phyloP scores from a whole-genome alignment of 1,140 invertebrate genomes.

The Delia radicum region DNA sequence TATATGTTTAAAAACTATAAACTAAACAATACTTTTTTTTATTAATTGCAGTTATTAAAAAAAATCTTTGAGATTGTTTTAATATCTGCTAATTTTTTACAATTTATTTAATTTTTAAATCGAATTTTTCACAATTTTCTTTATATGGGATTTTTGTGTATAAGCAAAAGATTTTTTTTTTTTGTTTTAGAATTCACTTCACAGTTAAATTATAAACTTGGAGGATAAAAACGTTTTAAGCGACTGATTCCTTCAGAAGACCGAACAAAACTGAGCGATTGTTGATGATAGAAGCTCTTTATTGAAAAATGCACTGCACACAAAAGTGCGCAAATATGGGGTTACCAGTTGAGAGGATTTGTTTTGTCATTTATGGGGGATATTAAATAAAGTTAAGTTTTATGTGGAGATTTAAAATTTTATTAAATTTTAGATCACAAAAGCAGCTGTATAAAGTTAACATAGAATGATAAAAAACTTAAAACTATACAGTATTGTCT shows the following conservation, averaged over 20 bases:
- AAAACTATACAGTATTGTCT: no score
- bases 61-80: slow-evolving; percentile 10
- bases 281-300: background rate
- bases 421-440: no score
- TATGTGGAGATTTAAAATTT: no score
- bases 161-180: slow-evolving; percentile 13
- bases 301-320: background rate
- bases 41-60: background rate
- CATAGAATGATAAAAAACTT: no score
- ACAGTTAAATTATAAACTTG: background rate
- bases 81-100: background rate
- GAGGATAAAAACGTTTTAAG: slow-evolving; percentile 15
- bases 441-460: no score
- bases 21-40: background rate
- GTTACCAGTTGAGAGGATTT: background rate
- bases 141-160: background rate
- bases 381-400: no score
- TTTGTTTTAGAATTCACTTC: slow-evolving; percentile 10
- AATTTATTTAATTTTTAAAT: background rate
- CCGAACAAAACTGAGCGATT: slow-evolving; percentile 47
- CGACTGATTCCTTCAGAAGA: slow-evolving; percentile 49
- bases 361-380: background rate
- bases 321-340: slow-evolving; percentile 3
- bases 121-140: background rate
- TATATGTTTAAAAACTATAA: no score